Evolutionary conservation across 2,113 vertebrate genomes (phyloP).

Genomic region (Rhinogobius similis): DNA sequence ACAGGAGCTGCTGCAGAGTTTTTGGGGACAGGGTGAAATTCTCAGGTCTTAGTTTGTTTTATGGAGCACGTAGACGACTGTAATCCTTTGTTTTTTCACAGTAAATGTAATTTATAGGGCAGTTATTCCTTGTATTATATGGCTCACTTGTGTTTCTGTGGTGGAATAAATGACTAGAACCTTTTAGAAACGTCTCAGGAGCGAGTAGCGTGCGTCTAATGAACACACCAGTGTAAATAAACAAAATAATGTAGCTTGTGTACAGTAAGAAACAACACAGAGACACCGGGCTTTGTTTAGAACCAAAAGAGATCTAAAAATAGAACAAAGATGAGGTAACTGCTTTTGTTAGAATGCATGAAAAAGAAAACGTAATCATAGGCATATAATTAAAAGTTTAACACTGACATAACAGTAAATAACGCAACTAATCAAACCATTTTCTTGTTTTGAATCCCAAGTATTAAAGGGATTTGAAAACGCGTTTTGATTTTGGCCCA

Average conservation of each 20-base stretch:
- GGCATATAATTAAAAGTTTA: background rate
- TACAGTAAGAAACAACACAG: no score
- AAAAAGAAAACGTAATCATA: background rate
- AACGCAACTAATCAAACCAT: no score
- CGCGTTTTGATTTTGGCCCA: no score
- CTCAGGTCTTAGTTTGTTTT: background rate
- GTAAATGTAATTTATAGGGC: conserved; percentile 51
- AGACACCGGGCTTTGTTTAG: background rate
- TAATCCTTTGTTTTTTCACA: conserved; percentile 42
- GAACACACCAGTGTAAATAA: no score
- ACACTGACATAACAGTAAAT: background rate
- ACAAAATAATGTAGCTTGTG: no score
- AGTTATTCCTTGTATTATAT: conserved; percentile 52
- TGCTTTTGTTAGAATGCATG: background rate
- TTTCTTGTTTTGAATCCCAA: no score
- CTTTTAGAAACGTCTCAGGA: conserved; percentile 5
- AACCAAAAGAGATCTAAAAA: background rate
- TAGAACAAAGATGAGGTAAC: background rate
- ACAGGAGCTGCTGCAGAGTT: background rate
- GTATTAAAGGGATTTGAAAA: no score
- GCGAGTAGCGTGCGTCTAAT: background rate
- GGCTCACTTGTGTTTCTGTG: conserved; percentile 35
- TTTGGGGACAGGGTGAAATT: conserved; percentile 5
- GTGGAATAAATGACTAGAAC: conserved; percentile 1
- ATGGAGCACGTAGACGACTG: background rate